Conservation (phyloP, 2,113 vertebrate species). For the Chrysemys picta region DNA sequence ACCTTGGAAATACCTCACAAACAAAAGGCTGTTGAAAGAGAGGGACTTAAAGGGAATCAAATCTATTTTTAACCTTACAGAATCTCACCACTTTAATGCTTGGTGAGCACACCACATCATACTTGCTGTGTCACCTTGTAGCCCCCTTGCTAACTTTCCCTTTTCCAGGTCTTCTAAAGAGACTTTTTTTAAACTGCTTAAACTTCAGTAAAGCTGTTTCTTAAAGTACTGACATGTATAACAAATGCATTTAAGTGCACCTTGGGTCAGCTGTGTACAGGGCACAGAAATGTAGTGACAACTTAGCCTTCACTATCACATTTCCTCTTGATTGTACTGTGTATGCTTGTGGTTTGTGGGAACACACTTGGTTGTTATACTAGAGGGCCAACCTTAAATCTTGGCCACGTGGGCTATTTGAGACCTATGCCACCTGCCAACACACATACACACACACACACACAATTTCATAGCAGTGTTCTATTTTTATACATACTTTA, state of each 20-base stretch:
- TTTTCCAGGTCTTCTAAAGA: neutral
- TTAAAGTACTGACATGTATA: neutral
- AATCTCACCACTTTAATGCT: neutral
- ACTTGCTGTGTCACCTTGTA: neutral
- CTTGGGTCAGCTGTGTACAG: neutral
- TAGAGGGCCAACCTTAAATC: constrained; percentile 30
- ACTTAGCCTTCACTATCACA: neutral
- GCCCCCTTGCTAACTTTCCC: neutral
- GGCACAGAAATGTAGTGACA: neutral
- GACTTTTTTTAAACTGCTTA: neutral
- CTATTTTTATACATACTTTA: constrained; percentile 38
- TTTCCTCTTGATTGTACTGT: neutral
- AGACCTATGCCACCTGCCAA: neutral
- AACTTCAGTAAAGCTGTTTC: neutral
- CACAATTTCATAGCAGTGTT: constrained; percentile 1
- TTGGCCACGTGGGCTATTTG: neutral
- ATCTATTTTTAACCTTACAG: neutral
- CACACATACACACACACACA: neutral
- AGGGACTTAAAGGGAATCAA: neutral
- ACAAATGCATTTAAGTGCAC: neutral
- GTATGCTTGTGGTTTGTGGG: neutral
- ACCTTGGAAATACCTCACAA: constrained; percentile 16
- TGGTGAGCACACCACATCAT: neutral
- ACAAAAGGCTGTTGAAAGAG: neutral
- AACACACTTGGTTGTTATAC: neutral